Base-by-base conservation (phyloP, 2,797 vertebrate genomes). In the Intellagama lesueurii region DNA sequence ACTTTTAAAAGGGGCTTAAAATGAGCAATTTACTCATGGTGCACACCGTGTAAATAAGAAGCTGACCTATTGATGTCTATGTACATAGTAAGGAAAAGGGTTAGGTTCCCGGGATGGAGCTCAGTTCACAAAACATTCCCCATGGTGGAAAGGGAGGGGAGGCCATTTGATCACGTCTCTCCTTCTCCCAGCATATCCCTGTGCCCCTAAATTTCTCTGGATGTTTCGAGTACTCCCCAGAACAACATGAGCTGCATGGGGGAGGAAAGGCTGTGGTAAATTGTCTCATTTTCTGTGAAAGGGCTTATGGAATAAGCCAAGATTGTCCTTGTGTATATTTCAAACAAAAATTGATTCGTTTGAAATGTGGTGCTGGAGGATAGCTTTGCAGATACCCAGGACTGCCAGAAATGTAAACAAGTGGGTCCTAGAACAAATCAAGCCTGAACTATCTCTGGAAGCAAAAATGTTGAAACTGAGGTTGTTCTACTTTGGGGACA, bases 21-120 rank as follows among this genome's bases (percentile, higher is more conserved):
- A 44, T 85, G 32, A 81, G n/a, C 64, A 87, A 56, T 90, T 87
- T 77, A 70, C 4, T 56, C 44, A 66, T 86, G 40, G 70, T 73
- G 30, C n/a, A 44, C 66, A 77, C 35, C 49, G 40, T 69, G 4
- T 76, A 83, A 60, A 44, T 52, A 32, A 77, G 47, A 56, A 68
- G 47, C 80, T 75, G 52, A 85, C 30, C 66, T 80, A 70, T 72
- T 49, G 83, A 64, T 32, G 19, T 73, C 6, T 80, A 44, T 70
- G 35, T 35, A 89, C 72, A 75, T 81, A 73, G 84, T 32, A 32
- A 56, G 52, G 52, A 86, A 86, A 82, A 35, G 19, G 11, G 26
- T 56, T 86, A 35, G 35, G 32, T 80, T 24, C 47, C 69, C 56
- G 6, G n/a, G 70, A 47, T 81, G 49, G 30, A 77, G 66, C 60